Base-by-base conservation (phyloP, 2,113 vertebrate genomes). In the Apeltes quadracus region DNA sequence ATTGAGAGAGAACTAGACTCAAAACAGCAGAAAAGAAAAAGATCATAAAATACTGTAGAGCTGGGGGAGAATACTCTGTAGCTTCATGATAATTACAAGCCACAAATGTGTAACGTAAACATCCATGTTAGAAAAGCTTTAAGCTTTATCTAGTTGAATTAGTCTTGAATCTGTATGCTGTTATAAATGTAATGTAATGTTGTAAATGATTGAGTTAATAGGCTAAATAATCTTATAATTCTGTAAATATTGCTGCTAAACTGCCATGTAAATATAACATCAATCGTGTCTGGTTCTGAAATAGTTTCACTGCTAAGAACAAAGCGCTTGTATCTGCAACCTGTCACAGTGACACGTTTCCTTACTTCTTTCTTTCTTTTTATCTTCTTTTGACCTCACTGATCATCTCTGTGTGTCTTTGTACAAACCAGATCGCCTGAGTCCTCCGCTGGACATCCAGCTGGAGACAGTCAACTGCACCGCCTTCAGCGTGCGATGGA, bases 401-500 rank as follows among this genome's bases (percentile, higher is more conserved):
- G 20, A 44, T 76, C 12, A 22, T 68, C 2, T 81, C 51, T 73
- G 27, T 65, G n/a, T 67, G 1, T 87, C 6, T 83, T 89, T 90
- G 48, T 82, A 0, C 86, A 3, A 82, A 38, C 55, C 91, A 98
- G 97, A 95, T 72, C 95, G 95, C 12, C 71, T 96, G 85, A 97
- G 95, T 50, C 95, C 97, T 70, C 97, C 97, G 23, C 79, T 95
- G 0, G 93, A 96, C 71, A 94, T 98, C 63, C 84, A 91, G 76
- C 87, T 99, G 88, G 94, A 95, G 18, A 91, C 95, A 0, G 36
- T 97, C 82, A 99, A 98, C 92, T 99, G 97, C 71, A 96, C 97
- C 0, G 94, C 96, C 0, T 92, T 98, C 83, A 94, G 93, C 0
- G 91, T 97, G 59, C 95, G 94, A 63, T 98, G 97, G 97, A 96